Conservation (phyloP, 2,113 vertebrate species). For the Falcunculus frontatus region DNA sequence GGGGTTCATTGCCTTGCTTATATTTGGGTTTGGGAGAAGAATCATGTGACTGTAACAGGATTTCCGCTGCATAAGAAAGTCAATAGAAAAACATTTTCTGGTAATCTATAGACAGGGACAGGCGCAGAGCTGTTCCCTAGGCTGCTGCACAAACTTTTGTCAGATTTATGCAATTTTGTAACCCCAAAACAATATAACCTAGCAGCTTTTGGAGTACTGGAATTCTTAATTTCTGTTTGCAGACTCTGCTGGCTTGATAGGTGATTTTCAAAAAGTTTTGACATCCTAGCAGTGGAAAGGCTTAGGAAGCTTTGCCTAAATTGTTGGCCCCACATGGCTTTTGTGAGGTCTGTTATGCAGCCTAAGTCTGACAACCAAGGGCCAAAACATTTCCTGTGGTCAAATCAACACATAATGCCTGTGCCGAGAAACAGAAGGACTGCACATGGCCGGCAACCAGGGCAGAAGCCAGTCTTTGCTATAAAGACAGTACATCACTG, state of each 20-base stretch:
- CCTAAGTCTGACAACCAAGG: background rate
- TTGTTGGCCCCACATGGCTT: accelerated
- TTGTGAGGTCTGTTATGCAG: background rate
- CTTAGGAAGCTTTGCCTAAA: background rate
- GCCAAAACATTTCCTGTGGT: background rate
- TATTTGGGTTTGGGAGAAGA: background rate
- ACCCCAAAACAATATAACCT: background rate
- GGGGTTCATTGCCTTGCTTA: background rate
- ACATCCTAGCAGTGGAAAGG: background rate
- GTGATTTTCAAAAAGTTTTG: background rate
- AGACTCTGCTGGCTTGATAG: background rate
- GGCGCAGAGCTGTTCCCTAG: background rate
- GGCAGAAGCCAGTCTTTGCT: background rate
- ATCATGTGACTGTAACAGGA: background rate
- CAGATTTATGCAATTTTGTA: background rate
- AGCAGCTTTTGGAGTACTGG: background rate
- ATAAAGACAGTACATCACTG: background rate
- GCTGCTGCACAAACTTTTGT: background rate
- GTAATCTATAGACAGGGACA: background rate
- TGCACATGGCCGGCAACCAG: background rate
- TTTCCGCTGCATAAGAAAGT: background rate
- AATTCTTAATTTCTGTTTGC: background rate
- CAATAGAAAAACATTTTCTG: background rate
- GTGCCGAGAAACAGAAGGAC: background rate
- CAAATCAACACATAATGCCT: background rate